These are phyloP conservation scores for Stomatorhinus walkeri DNA, from an alignment of 2,797 vertebrate genomes.

Conservation along the genomic window DNA sequence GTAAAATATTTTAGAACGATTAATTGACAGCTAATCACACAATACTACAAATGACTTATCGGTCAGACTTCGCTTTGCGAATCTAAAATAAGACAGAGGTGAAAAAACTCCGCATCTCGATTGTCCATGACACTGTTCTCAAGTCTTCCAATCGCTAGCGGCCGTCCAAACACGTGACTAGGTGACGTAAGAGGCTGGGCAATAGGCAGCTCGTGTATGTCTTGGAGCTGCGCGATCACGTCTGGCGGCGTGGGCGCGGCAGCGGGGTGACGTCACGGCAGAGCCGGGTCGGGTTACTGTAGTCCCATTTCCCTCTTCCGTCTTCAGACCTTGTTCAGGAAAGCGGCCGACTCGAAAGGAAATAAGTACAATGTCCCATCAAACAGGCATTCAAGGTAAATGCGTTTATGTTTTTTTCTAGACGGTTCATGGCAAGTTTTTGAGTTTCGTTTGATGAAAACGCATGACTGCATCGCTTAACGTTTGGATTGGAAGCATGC, in stretches of 20 bases:
- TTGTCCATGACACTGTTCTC: background rate
- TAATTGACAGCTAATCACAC: background rate
- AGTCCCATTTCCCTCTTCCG: constrained; percentile 42
- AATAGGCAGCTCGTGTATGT: background rate
- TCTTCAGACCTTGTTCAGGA: constrained; percentile 44
- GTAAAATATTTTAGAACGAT: background rate
- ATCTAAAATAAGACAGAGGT: background rate
- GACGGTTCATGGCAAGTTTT: background rate
- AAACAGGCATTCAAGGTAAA: constrained; percentile 92
- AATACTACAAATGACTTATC: background rate
- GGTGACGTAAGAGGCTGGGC: background rate
- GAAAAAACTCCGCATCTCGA: background rate
- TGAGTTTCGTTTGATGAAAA: background rate
- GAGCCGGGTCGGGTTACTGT: constrained; percentile 30
- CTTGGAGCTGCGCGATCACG: no score
- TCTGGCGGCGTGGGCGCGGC: constrained; percentile 5
- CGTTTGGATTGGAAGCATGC: background rate
- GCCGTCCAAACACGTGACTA: background rate
- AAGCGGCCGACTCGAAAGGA: constrained; percentile 45
- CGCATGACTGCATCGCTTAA: background rate
- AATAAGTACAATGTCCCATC: constrained; percentile 78
- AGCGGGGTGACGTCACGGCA: constrained; percentile 21
- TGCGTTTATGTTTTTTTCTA: background rate
- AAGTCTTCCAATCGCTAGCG: background rate
- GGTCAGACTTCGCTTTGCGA: background rate